Evolutionary conservation across 2,797 vertebrate genomes (phyloP), one percentile per base, ranked within the genome.

Genomic region (Xiphophorus birchmanni): DNA sequence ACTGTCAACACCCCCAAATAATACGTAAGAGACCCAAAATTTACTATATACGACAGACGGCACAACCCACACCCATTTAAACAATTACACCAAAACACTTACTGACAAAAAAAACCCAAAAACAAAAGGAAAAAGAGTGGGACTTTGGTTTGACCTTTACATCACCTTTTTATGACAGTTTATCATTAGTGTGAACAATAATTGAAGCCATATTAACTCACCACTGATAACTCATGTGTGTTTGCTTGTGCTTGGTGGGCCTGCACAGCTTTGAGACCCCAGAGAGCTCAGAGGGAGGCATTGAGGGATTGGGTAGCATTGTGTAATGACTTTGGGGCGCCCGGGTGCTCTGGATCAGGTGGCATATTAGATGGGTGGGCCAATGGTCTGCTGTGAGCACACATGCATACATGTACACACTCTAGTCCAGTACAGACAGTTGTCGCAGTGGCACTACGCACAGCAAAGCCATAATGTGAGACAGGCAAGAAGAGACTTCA

Each of bases 321-420:
- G 12, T 90, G 91, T 93, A 91, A 92, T 92, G 88, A 88, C 87
- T 93, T 87, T 48, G 81, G 86, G 87, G 88, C 78, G 7, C 15
- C 79, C 81, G 82, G 81, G 80, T 82, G 85, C 79, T 74, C 74
- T 86, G 91, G 92, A 93, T 93, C 91, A 90, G 85, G 93, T 94
- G 91, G 83, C 81, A 77, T 74, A 86, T 87, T 88, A 90, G 84
- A 83, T 90, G 89, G 84, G 84, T 89, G 88, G 86, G 84, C 85
- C 65, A 73, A 65, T 60, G 81, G 78, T 83, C 75, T 81, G 60
- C 82, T 83, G 48, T 52, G 45, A 73, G 65, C 44, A 18, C 81
- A 65, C 75, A 73, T 47, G 69, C 44, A 82, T 71, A 69, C 60
- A 77, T 74, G 56, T 52, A 74, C 35, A 58, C 81, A 83, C 42